These are phyloP conservation scores for Diorhabda carinulata DNA, from an alignment of 1,140 invertebrate genomes.

Conservation along the genomic window DNA sequence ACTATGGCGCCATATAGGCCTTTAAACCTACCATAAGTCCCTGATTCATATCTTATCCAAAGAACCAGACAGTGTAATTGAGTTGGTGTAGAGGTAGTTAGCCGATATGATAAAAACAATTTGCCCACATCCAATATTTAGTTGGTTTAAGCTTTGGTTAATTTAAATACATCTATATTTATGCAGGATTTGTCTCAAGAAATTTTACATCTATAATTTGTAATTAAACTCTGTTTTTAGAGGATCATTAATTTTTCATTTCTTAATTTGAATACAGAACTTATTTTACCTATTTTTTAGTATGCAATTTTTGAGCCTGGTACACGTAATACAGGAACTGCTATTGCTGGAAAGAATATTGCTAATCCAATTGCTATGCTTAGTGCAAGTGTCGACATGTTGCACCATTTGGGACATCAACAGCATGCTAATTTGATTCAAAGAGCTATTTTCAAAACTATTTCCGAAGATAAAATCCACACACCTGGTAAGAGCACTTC, in stretches of 20 bases:
- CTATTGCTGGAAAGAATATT: conserved; percentile 91
- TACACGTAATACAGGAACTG: conserved; percentile 89
- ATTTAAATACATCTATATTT: conserved; percentile 10
- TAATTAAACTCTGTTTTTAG: too few species aligned
- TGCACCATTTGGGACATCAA: conserved; percentile 83
- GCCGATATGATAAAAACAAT: too few species aligned
- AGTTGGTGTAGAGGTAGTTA: too few species aligned
- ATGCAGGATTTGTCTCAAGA: background rate
- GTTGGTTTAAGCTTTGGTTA: too few species aligned
- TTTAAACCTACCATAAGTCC: too few species aligned
- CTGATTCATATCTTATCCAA: too few species aligned
- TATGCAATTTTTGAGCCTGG: conserved; percentile 95
- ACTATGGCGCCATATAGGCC: too few species aligned
- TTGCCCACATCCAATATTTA: too few species aligned
- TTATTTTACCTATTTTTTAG: conserved; percentile 46
- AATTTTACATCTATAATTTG: too few species aligned
- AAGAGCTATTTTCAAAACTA: conserved; percentile 73
- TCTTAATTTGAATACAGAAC: too few species aligned
- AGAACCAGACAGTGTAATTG: too few species aligned
- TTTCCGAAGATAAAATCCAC: conserved; percentile 76
- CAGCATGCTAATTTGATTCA: conserved; percentile 75
- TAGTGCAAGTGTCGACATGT: conserved; percentile 86
- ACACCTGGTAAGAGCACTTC: conserved; percentile 58
- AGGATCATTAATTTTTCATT: too few species aligned
- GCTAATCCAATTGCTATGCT: conserved; percentile 97